phyloP scores from a whole-genome alignment of 2,888 invertebrate genomes.

The Phymatocera aterrima region DNA sequence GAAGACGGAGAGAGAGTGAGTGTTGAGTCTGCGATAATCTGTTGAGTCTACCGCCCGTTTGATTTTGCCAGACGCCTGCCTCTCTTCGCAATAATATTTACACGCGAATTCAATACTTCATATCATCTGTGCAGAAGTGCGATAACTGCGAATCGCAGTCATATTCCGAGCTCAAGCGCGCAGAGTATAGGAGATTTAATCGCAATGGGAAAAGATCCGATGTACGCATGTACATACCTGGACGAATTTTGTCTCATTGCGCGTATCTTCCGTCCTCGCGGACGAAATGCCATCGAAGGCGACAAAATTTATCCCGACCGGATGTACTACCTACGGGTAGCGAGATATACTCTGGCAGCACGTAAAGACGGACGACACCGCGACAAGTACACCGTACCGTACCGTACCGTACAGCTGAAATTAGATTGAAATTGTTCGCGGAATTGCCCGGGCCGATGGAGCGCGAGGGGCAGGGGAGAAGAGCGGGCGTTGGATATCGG shows the following conservation, averaged over 20 bases:
- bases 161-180: no score
- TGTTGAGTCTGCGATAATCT: slow-evolving; percentile 34
- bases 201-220: no score
- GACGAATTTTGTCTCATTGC: no score
- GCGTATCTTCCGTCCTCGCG: no score
- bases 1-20: not conserved
- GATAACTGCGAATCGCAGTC: no score
- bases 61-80: not conserved
- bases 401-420: not conserved
- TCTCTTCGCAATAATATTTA: slow-evolving; percentile 19
- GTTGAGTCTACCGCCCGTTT: slow-evolving; percentile 14
- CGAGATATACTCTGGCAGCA: not conserved
- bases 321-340: slow-evolving; percentile 9
- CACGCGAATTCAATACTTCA: not conserved
- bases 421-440: slow-evolving; percentile 45
- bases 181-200: no score
- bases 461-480: no score
- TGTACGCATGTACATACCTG: no score
- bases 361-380: slow-evolving; percentile 1
- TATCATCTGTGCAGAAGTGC: not conserved
- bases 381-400: not conserved
- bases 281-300: no score
- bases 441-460: slow-evolving; percentile 38
- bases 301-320: slow-evolving; percentile 18
- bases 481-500: not conserved